A percentile compares a stretch with the other conserved stretches of the same genome.
Evolutionary conservation across 2,797 vertebrate genomes (phyloP).

Genomic region (Acridotheres tristis): DNA sequence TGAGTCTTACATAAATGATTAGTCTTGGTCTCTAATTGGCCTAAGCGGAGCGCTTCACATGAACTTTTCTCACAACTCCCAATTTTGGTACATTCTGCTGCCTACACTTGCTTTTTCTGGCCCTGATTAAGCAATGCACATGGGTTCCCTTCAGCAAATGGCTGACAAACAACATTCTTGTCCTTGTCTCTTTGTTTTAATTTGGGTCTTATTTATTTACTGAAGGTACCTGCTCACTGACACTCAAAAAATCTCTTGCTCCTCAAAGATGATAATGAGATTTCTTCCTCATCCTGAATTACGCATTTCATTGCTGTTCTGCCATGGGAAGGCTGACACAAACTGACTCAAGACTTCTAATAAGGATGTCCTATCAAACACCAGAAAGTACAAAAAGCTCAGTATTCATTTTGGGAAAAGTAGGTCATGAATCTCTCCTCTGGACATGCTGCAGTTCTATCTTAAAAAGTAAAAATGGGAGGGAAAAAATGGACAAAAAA

Average conservation of each 20-base stretch:
- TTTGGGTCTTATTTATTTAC: slow-evolving; percentile 7
- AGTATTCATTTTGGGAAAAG: background rate
- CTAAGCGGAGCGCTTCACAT: background rate
- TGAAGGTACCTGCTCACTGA: background rate
- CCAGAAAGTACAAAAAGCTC: background rate
- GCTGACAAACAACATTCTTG: background rate
- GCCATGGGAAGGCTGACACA: background rate
- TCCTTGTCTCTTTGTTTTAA: background rate
- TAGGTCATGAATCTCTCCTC: background rate
- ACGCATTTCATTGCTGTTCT: background rate
- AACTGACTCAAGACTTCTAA: background rate
- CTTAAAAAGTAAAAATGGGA: background rate
- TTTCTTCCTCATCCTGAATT: background rate
- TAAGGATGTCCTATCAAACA: background rate
- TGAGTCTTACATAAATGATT: background rate
- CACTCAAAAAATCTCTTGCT: background rate
- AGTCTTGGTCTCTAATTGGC: background rate
- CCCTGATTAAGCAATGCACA: background rate
- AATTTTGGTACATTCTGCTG: background rate
- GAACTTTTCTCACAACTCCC: background rate
- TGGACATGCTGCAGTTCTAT: background rate
- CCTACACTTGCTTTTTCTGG: background rate
- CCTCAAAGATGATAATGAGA: background rate
- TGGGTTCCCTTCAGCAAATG: background rate
- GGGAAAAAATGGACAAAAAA: background rate